Evolutionary conservation across 2,888 invertebrate genomes (phyloP).

Genomic region (Zaprionus obscuricornis): DNA sequence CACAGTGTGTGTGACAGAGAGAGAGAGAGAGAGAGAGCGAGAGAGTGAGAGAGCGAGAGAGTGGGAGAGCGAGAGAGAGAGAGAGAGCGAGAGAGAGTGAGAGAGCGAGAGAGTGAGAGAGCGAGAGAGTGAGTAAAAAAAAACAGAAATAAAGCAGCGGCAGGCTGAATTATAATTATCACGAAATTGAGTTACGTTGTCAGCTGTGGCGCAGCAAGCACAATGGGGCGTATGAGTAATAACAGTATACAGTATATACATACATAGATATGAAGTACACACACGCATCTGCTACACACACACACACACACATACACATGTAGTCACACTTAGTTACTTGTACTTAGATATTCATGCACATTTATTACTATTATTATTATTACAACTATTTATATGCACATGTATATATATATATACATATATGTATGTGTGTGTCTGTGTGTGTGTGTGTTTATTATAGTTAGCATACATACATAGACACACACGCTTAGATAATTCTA

Average conservation of each 20-base stretch:
- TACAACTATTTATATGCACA: background rate
- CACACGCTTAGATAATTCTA: no score
- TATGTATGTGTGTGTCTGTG: background rate
- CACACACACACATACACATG: background rate
- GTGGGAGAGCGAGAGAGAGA: no score
- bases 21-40: no score
- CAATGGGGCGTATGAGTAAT: constrained; percentile 50
- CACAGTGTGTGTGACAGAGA: background rate
- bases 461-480: no score
- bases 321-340: background rate
- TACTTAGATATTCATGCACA: constrained; percentile 10
- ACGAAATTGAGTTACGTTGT: constrained; percentile 69
- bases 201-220: constrained; percentile 36
- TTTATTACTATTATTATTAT: constrained; percentile 21
- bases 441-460: background rate
- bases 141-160: constrained; percentile 48
- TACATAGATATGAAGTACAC: background rate
- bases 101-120: no score
- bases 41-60: no score
- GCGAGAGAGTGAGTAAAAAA: no score
- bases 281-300: no score
- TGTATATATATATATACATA: background rate
- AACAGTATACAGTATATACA: constrained; percentile 14
- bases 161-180: constrained; percentile 73
- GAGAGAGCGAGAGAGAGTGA: no score